phyloP scores from a whole-genome alignment of 1,140 invertebrate genomes.

The Papilio helenus region DNA sequence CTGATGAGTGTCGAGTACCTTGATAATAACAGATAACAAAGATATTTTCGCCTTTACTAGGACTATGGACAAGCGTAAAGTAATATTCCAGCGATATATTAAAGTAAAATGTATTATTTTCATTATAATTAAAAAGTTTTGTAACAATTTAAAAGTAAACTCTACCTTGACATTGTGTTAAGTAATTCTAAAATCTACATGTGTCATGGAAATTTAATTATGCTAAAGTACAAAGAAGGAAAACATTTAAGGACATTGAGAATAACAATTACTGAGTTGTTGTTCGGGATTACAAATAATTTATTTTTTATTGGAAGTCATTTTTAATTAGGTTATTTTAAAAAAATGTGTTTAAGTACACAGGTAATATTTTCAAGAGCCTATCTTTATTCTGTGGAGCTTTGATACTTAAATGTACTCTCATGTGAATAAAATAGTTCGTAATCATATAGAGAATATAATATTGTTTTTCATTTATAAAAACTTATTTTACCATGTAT shows the following conservation, averaged over 20 bases:
- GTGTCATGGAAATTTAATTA: neutral
- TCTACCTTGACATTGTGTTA: neutral
- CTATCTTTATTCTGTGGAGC: too few relatives aligned
- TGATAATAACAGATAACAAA: conserved; percentile 39
- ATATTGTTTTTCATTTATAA: too few relatives aligned
- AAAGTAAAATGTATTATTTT: neutral
- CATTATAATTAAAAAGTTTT: neutral
- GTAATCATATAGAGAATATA: too few relatives aligned
- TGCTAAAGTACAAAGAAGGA: neutral
- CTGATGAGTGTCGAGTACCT: conserved; percentile 60
- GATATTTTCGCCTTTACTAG: neutral
- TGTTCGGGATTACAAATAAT: neutral
- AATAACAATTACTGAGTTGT: neutral
- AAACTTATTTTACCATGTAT: too few relatives aligned
- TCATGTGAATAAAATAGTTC: too few relatives aligned
- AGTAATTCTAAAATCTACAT: neutral
- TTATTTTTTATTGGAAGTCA: neutral
- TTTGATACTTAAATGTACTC: too few relatives aligned
- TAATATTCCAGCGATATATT: neutral
- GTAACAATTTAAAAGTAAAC: neutral
- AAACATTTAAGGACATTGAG: neutral
- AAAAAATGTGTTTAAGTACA: too few relatives aligned
- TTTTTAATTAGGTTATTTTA: too few relatives aligned
- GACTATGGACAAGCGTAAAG: neutral
- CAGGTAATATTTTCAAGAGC: too few relatives aligned